A percentile compares a stretch with the other conserved stretches of the same genome.
Evolutionary conservation across 2,888 invertebrate species (phyloP).

Genomic region (Polymixis lichenea): DNA sequence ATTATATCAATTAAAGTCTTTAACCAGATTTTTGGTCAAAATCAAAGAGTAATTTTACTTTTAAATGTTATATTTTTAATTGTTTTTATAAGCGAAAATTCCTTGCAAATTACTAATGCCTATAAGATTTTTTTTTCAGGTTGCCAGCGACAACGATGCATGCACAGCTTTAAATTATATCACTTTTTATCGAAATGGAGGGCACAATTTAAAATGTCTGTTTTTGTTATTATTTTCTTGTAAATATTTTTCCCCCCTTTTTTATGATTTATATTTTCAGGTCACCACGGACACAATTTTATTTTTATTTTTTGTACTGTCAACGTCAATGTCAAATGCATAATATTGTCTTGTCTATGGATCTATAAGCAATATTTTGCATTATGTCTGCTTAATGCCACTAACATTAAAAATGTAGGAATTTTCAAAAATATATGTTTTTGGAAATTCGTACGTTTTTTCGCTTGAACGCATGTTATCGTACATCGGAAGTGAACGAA

Average conservation of each 20-base stretch:
- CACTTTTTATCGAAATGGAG: slow-evolving; percentile 87
- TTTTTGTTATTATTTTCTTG: slow-evolving; percentile 71
- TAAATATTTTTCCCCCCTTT: slow-evolving; percentile 56
- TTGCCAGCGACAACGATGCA: slow-evolving; percentile 68
- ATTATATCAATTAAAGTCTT: not conserved
- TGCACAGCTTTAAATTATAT: slow-evolving; percentile 58
- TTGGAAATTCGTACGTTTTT: slow-evolving; percentile 78
- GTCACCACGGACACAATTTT: slow-evolving; percentile 40
- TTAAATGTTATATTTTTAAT: too few species aligned
- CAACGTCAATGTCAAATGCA: slow-evolving; percentile 69
- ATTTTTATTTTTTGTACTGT: slow-evolving; percentile 68
- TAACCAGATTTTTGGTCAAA: not conserved
- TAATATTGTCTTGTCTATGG: slow-evolving; percentile 50
- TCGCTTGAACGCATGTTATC: slow-evolving; percentile 74
- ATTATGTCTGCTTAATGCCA: slow-evolving; percentile 73
- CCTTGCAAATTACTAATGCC: slow-evolving; percentile 22
- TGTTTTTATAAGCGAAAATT: not conserved
- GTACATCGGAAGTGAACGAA: slow-evolving; percentile 76
- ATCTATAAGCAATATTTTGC: slow-evolving; percentile 65
- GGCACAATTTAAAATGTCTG: slow-evolving; percentile 86
- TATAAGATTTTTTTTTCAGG: slow-evolving; percentile 74
- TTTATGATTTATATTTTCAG: slow-evolving; percentile 61
- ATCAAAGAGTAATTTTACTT: not conserved
- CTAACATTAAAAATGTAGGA: slow-evolving; percentile 80
- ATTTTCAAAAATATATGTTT: slow-evolving; percentile 72